phyloP scores from a whole-genome alignment of 2,888 invertebrate genomes.

The Xylota sylvarum region DNA sequence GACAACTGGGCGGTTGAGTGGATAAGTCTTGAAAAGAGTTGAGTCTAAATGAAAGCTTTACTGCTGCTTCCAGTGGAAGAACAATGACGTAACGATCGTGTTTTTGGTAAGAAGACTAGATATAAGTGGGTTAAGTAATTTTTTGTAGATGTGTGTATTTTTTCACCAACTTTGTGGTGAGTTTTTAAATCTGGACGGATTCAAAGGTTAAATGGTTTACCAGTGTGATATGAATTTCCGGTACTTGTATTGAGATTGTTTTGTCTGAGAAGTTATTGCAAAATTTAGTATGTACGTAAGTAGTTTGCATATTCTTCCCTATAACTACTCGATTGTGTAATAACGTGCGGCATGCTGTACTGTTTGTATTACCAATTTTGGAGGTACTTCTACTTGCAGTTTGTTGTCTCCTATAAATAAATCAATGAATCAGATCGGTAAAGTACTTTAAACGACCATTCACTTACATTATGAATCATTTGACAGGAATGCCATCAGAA shows the following conservation, averaged over 20 bases:
- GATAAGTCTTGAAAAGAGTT: slow-evolving; percentile 19
- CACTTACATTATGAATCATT: background rate
- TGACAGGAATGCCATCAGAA: background rate
- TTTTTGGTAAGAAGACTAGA: background rate
- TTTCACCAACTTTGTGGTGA: slow-evolving; percentile 39
- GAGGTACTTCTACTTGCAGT: background rate
- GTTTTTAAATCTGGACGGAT: background rate
- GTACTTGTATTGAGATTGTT: background rate
- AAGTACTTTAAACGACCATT: background rate
- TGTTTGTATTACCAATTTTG: background rate
- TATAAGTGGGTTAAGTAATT: slow-evolving; percentile 20
- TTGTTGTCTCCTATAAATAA: background rate
- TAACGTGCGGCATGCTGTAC: background rate
- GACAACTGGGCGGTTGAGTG: slow-evolving; percentile 44
- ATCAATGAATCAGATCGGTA: background rate
- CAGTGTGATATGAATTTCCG: slow-evolving; percentile 22
- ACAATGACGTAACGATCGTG: slow-evolving; percentile 57
- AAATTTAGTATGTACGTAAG: background rate
- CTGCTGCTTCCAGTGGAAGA: slow-evolving; percentile 60
- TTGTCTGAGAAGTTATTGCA: background rate
- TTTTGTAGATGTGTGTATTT: slow-evolving; percentile 1
- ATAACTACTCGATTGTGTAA: too few relatives aligned
- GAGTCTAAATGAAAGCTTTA: slow-evolving; percentile 44
- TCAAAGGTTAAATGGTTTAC: slow-evolving; percentile 12
- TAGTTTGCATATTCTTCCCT: too few relatives aligned